Conservation (phyloP, 2,113 vertebrate genomes). For the Falcunculus frontatus region DNA sequence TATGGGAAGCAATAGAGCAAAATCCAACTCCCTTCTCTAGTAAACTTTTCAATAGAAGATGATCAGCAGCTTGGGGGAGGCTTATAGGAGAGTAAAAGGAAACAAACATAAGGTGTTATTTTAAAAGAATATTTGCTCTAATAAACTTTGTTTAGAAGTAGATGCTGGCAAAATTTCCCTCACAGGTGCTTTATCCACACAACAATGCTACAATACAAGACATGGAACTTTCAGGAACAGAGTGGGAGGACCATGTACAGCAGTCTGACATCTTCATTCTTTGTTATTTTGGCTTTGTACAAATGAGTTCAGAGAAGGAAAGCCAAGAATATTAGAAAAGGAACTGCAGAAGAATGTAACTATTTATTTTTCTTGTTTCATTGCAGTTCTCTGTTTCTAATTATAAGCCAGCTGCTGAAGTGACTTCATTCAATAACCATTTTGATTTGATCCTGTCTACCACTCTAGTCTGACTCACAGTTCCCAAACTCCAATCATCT, state of each 20-base stretch:
- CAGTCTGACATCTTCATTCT: neutral
- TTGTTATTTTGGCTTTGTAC: neutral
- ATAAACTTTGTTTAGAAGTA: neutral
- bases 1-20: neutral
- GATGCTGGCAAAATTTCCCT: neutral
- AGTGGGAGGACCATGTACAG: neutral
- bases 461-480: neutral
- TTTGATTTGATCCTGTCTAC: constrained; percentile 36
- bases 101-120: neutral
- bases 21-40: neutral
- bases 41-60: neutral
- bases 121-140: neutral
- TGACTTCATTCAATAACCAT: constrained; percentile 53
- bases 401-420: constrained; percentile 52
- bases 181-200: neutral
- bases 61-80: neutral
- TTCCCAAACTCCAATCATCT: neutral
- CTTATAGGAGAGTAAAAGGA: neutral
- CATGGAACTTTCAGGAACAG: neutral
- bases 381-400: constrained; percentile 46
- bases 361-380: constrained; percentile 42
- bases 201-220: neutral
- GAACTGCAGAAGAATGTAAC: neutral
- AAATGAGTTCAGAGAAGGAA: neutral
- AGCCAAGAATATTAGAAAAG: constrained; percentile 29